These are phyloP conservation scores for Venustaconcha ellipsiformis DNA, from an alignment of 1,140 invertebrate genomes.

Conservation along the genomic window DNA sequence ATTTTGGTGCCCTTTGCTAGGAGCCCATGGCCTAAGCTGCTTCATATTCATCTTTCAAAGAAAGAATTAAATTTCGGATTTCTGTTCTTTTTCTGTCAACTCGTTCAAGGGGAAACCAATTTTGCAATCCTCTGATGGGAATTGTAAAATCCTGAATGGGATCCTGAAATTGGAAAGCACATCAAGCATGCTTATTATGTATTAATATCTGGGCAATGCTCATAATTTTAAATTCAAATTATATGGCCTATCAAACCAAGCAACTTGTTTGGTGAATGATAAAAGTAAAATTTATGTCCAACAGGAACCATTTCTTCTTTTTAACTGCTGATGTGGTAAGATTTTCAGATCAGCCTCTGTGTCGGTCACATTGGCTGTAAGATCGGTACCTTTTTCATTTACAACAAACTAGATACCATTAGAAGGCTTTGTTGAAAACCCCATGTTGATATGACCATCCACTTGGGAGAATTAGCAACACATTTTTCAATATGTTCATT, in stretches of 20 bases:
- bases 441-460: too few relatives aligned
- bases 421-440: too few relatives aligned
- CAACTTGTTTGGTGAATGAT: background rate
- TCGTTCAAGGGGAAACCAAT: slow-evolving; percentile 62
- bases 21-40: background rate
- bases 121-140: slow-evolving; percentile 64
- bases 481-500: too few relatives aligned
- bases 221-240: background rate
- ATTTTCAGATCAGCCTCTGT: too few relatives aligned
- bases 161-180: slow-evolving; percentile 57
- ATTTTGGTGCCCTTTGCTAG: background rate
- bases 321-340: too few relatives aligned
- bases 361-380: too few relatives aligned
- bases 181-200: background rate
- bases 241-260: background rate
- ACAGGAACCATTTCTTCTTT: too few relatives aligned
- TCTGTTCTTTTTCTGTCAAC: slow-evolving; percentile 56
- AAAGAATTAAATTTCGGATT: slow-evolving; percentile 65
- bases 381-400: too few relatives aligned
- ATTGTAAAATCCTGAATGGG: slow-evolving; percentile 67
- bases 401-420: too few relatives aligned
- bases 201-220: background rate
- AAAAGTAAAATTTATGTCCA: background rate
- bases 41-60: slow-evolving; percentile 62
- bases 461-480: too few relatives aligned